Base-by-base conservation (phyloP, 35 echinoderm and acorn worm species). In the Amphiura filiformis region DNA sequence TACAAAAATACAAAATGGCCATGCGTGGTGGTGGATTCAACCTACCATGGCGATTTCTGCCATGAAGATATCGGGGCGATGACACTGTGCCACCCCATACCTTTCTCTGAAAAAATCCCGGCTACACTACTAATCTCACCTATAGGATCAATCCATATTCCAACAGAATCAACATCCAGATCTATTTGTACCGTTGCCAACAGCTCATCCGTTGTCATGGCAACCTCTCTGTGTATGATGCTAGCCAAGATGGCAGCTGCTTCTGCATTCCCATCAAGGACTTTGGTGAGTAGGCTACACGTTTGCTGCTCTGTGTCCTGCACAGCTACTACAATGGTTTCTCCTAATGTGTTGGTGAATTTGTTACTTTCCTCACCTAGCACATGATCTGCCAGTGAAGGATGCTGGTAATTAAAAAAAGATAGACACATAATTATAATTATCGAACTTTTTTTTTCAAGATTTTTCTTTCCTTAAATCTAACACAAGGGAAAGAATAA, bases 81-180 rank as follows among this genome's bases (percentile, higher is more conserved):
- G n/a, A n/a, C n/a, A n/a, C n/a, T 61, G 15, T 61, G 56, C 56
- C 56, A 61, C 15, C 56, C n/a, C 56, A 61, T n/a, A 61, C 56
- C 0, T 61, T n/a, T n/a, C n/a, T n/a, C n/a, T 15, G 15, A 15
- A 15, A 61, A n/a, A n/a, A 15, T 64, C 56, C 14, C n/a, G 14
- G 14, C 56, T 11, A 77, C 75, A 47, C 5, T 47, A 17, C 17
- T 4, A 78, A 42, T 56, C 64, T 93, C 65, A 99, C 96, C 96
- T 38, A 99, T 99, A 56, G 96, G 96, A 86, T 99, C 96, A 40
- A 99, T 99, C 96, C 96, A 99, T 32, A 99, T 94, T 14, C 92
- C 96, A 1, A 99, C 34, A 0, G 37, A 82, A 37, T 94, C 81
- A 0, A 94, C 28, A 88, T 99, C 96, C 28, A 99, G 22, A 41